phyloP scores from a whole-genome alignment of 2,797 vertebrate genomes.

The Aphelocoma californica region DNA sequence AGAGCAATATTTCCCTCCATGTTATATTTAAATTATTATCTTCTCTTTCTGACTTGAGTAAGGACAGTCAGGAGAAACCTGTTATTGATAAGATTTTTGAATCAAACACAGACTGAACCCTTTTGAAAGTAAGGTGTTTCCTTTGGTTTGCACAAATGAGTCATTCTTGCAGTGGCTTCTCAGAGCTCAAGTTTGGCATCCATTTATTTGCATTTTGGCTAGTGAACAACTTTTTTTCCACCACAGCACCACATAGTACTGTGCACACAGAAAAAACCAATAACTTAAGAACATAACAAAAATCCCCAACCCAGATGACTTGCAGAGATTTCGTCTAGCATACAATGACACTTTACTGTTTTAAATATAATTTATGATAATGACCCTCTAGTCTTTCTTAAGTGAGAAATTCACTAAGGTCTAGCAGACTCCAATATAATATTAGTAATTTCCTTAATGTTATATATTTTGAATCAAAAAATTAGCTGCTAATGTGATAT shows the following conservation, averaged over 20 bases:
- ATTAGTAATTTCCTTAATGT: not conserved
- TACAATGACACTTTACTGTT: not conserved
- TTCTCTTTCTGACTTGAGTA: not conserved
- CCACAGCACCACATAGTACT: not conserved
- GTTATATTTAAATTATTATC: not conserved
- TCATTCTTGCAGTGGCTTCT: not conserved
- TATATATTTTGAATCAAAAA: not conserved
- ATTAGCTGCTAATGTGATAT: not conserved
- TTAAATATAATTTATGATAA: not conserved
- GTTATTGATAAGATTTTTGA: not conserved
- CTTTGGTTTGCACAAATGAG: not conserved
- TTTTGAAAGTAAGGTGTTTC: not conserved
- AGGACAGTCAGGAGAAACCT: not conserved
- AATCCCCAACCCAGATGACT: accelerated
- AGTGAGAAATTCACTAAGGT: not conserved
- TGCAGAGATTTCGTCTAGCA: not conserved
- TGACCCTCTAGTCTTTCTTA: not conserved
- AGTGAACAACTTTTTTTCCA: not conserved
- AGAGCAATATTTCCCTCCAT: not conserved
- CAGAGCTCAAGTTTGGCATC: not conserved
- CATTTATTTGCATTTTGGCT: not conserved
- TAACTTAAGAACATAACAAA: not conserved
- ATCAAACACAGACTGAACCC: not conserved
- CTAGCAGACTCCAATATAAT: not conserved
- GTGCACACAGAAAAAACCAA: not conserved